Conservation (phyloP, 2,797 vertebrate genomes). For the Neosilurus mollespiculum region DNA sequence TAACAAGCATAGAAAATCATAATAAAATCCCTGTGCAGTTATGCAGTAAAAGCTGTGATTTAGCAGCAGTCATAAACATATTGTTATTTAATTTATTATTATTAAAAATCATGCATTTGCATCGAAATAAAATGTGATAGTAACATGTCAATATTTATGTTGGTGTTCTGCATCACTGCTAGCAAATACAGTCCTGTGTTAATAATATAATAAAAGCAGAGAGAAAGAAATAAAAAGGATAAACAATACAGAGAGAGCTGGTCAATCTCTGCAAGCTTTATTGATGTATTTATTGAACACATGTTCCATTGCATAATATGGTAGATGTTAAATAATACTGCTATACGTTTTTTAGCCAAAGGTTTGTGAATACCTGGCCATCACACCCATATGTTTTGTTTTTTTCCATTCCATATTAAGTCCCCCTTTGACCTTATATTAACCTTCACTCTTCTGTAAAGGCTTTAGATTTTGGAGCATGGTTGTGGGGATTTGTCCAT, state of each 20-base stretch:
- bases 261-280: neutral
- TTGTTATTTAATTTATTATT: neutral
- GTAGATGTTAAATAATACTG: neutral
- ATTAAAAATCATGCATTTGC: neutral
- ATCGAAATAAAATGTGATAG: neutral
- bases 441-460: neutral
- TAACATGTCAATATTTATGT: neutral
- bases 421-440: neutral
- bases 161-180: constrained; percentile 6
- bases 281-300: neutral
- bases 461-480: neutral
- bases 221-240: neutral
- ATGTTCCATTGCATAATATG: neutral
- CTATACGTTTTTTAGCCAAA: neutral
- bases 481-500: neutral
- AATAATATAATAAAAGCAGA: constrained; percentile 8
- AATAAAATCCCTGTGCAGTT: neutral
- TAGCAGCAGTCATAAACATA: neutral
- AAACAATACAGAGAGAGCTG: neutral
- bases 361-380: neutral
- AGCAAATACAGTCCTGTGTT: neutral
- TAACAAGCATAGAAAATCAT: neutral
- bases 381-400: neutral
- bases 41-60: neutral
- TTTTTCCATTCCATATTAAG: neutral